A percentile compares a stretch with the other conserved stretches of the same genome.
These are phyloP conservation scores for Lasius fuliginosus DNA, from an alignment of 2,888 invertebrate genomes.

Conservation along the genomic window DNA sequence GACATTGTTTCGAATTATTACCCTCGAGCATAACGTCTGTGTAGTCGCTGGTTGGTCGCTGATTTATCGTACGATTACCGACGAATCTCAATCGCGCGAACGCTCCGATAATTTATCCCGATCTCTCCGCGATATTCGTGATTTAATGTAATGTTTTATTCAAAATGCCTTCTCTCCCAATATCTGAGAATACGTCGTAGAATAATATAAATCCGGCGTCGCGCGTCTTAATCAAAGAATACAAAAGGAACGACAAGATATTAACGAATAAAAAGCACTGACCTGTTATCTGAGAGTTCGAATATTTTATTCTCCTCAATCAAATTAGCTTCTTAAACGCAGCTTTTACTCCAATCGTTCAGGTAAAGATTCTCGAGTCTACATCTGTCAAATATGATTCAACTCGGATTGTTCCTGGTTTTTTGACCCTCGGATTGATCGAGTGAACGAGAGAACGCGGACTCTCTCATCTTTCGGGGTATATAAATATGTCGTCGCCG, in stretches of 20 bases:
- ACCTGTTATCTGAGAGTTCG: neutral
- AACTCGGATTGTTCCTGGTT: neutral
- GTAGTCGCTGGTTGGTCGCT: constrained; percentile 35
- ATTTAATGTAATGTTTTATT: constrained; percentile 53
- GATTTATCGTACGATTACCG: constrained; percentile 35
- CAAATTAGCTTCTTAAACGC: neutral
- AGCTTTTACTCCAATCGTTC: neutral
- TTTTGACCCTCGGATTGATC: constrained; percentile 8
- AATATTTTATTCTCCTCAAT: neutral
- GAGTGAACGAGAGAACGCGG: constrained; percentile 32
- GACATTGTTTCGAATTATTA: constrained; percentile 43
- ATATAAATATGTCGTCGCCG: constrained; percentile 72
- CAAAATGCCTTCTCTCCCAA: neutral
- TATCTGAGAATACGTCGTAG: neutral
- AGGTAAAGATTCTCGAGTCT: neutral
- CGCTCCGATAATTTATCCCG: neutral
- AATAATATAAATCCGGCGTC: neutral
- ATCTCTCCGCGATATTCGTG: constrained; percentile 39
- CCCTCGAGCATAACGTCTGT: neutral
- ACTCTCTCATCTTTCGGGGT: constrained; percentile 35
- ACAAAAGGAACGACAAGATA: neutral
- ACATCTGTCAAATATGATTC: constrained; percentile 6
- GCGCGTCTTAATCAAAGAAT: neutral
- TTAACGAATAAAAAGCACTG: neutral
- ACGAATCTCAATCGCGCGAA: constrained; percentile 28